Evolutionary conservation across 2,888 invertebrate species (phyloP), one percentile per base, ranked within the genome.

Genomic region (Torymus auratus): DNA sequence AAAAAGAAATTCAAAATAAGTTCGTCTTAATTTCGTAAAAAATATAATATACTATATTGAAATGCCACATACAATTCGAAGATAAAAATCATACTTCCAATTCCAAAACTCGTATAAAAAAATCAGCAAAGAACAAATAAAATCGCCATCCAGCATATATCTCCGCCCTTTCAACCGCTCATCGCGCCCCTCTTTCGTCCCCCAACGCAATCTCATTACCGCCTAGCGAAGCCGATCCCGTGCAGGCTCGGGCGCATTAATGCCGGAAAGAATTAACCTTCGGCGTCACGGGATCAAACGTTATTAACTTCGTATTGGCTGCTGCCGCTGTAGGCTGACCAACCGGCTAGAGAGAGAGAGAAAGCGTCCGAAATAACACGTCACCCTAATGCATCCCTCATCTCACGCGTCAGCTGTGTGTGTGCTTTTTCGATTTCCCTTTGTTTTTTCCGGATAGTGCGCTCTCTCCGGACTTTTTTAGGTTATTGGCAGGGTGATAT

Each of bases 181-280:
- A 86, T 85, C 87, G 84, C 86, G 85, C 83, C 84, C 83, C 82
- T 83, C 83, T 15, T 14, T 0, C 13, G 20, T 28, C 53, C 14
- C 50, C 50, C 20, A 23, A 28, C 50, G 55, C 76, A 74, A 73
- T 81, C 74, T 74, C 70, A 81, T 78, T 74, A 71, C 52, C 28
- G 28, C 10, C 13, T 20, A 12, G 83, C 75, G 82, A 84, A 85
- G 86, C 88, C 85, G 11, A 23, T 62, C 10, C 10, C 17, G n/a
- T 84, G 87, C 89, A 88, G 15, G 28, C 13, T 28, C 60, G 13
- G 41, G 7, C 85, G 87, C 90, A 89, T 89, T 89, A 90, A 89
- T 90, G 87, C 88, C 88, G 85, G 87, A 87, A 89, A 88, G 87
- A 88, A 90, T 90, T 89, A 90, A 88, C 88, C 89, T 89, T 89